A percentile compares a stretch with the other conserved stretches of the same genome.
These are phyloP conservation scores for Felis chaus DNA, from an alignment of 2,113 vertebrate species.

Conservation along the genomic window DNA sequence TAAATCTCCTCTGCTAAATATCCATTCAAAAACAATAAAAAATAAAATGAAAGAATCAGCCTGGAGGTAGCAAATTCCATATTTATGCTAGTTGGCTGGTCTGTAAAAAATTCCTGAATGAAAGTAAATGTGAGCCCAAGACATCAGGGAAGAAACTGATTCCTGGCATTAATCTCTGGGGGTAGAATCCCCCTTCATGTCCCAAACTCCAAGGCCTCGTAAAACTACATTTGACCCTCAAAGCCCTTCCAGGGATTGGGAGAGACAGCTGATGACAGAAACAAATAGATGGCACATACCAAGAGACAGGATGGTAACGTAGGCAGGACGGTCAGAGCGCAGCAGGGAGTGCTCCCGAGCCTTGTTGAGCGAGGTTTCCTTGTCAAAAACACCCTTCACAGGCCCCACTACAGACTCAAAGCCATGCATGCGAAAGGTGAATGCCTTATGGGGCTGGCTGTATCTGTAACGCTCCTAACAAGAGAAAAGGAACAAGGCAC, in stretches of 20 bases:
- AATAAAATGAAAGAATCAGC: not conserved
- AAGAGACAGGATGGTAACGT: constrained; percentile 98
- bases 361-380: constrained; percentile 98
- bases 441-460: constrained; percentile 98
- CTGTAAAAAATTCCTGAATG: not conserved
- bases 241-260: not conserved
- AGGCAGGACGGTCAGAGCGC: constrained; percentile 95
- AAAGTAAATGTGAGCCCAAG: not conserved
- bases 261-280: not conserved
- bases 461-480: constrained; percentile 95
- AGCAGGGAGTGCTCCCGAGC: constrained; percentile 97
- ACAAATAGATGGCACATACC: constrained; percentile 84
- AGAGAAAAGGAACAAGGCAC: not conserved
- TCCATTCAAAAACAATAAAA: no score
- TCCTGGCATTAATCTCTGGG: not conserved
- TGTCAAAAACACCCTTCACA: constrained; percentile 98
- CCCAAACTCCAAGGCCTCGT: not conserved
- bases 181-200: not conserved
- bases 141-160: not conserved
- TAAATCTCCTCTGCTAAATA: no score
- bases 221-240: not conserved
- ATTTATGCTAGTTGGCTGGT: not conserved
- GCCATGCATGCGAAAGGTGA: constrained; percentile 98
- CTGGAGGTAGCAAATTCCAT: not conserved
- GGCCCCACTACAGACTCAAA: constrained; percentile 98